These are phyloP conservation scores for Harpalus rufipes DNA, from an alignment of 2,888 invertebrate species.

Conservation along the genomic window DNA sequence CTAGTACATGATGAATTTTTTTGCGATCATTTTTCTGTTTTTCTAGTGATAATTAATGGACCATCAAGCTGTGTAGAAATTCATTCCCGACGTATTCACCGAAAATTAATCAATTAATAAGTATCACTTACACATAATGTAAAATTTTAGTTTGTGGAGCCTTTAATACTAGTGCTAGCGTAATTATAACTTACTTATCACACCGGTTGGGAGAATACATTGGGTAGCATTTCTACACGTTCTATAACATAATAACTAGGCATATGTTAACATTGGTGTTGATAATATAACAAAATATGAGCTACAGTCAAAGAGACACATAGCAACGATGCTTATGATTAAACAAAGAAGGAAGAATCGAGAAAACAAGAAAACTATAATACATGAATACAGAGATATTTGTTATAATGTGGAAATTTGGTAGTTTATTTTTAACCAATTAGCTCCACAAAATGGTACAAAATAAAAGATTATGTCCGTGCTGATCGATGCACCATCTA, in stretches of 20 bases:
- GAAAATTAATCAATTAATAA: constrained; percentile 17
- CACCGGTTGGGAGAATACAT: constrained; percentile 33
- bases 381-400: constrained; percentile 63
- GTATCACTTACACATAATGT: background rate
- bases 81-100: constrained; percentile 40
- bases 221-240: constrained; percentile 34
- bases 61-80: constrained; percentile 60
- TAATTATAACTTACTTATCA: constrained; percentile 46
- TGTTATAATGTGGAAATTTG: constrained; percentile 59
- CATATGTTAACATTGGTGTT: constrained; percentile 61
- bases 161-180: constrained; percentile 41
- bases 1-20: constrained; percentile 60
- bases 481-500: constrained; percentile 71
- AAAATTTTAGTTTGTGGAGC: constrained; percentile 21
- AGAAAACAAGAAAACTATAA: constrained; percentile 56
- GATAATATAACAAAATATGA: constrained; percentile 59
- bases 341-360: constrained; percentile 51
- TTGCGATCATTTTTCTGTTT: constrained; percentile 38
- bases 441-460: constrained; percentile 68
- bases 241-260: constrained; percentile 62
- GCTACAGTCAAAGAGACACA: constrained; percentile 53
- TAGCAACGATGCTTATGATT: constrained; percentile 57
- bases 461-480: constrained; percentile 71
- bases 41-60: constrained; percentile 58
- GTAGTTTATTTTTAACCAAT: constrained; percentile 56